Base-by-base conservation (phyloP, 2,888 invertebrate species). In the Catocala nupta region DNA sequence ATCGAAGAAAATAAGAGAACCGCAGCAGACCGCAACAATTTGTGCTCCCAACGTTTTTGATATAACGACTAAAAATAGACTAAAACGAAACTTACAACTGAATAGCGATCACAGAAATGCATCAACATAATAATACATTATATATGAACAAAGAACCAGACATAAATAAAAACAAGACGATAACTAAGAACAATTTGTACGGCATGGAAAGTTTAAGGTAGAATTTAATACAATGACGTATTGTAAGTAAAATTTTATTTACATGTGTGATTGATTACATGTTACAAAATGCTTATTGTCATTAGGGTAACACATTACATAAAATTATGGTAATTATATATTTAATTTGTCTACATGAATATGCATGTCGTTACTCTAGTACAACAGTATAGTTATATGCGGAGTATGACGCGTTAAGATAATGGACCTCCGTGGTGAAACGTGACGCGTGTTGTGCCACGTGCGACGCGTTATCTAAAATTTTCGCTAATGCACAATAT, bases 61-160 rank as follows among this genome's bases (percentile, higher is more conserved):
- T 83, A 80, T 81, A 80, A 68, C 60, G 74, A 81, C 77, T 83
- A 83, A 73, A n/a, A 71, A 72, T 79, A 79, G 81, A 80, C 79
- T 82, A 83, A 86, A 83, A 86, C 82, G 82, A 86, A 87, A 83
- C 86, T 85, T 88, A 91, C n/a, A 84, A 84, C 80, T 85, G 88
- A 86, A 86, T 76, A 87, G 80, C 77, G 86, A 93, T 93, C 92
- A 93, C 93, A 93, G 93, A 92, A 92, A 92, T 91, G 91, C 91
- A 86, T 88, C 87, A 87, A 90, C 85, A 81, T 78, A 77, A 74
- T 81, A 86, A 70, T 78, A 78, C 63, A 84, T 83, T 39, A 39
- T 6, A 39, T 39, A 39, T 39, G 36, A 39, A 39, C 74, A 75
- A 81, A 70, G 73, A 80, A 83, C 75, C 77, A 80, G 82, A 82